Evolutionary conservation across 2,888 invertebrate species (phyloP).

Genomic region (Ernsta delagoae): DNA sequence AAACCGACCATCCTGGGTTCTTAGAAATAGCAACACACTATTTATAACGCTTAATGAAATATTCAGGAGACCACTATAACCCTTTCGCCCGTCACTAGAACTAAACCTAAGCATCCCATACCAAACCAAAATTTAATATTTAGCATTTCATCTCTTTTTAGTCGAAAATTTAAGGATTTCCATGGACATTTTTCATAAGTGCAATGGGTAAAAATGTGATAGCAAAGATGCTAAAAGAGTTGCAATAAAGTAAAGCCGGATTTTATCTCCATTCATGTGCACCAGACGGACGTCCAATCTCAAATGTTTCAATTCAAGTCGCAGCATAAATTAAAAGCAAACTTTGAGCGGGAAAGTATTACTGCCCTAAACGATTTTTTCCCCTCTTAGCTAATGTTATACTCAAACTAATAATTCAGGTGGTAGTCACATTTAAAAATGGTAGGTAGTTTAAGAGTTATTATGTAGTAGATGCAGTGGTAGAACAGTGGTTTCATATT

Average conservation of each 20-base stretch:
- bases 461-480: too few species aligned
- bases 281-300: slow-evolving; percentile 28
- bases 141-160: background rate
- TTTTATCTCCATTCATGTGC: slow-evolving; percentile 24
- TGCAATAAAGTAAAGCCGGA: slow-evolving; percentile 5
- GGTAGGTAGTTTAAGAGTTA: too few species aligned
- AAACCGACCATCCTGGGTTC: too few species aligned
- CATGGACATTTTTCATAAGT: background rate
- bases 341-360: slow-evolving; percentile 19
- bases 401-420: too few species aligned
- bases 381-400: background rate
- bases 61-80: too few species aligned
- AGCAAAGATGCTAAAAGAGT: slow-evolving; percentile 7
- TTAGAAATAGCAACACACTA: too few species aligned
- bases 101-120: too few species aligned
- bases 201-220: background rate
- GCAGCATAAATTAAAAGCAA: slow-evolving; percentile 23
- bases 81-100: too few species aligned
- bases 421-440: too few species aligned
- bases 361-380: background rate
- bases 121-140: too few species aligned
- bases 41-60: too few species aligned
- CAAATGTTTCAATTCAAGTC: slow-evolving; percentile 25
- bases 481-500: too few species aligned
- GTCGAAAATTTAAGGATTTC: background rate